phyloP scores from a whole-genome alignment of 2,888 invertebrate genomes.

The Brachylomia viminalis region DNA sequence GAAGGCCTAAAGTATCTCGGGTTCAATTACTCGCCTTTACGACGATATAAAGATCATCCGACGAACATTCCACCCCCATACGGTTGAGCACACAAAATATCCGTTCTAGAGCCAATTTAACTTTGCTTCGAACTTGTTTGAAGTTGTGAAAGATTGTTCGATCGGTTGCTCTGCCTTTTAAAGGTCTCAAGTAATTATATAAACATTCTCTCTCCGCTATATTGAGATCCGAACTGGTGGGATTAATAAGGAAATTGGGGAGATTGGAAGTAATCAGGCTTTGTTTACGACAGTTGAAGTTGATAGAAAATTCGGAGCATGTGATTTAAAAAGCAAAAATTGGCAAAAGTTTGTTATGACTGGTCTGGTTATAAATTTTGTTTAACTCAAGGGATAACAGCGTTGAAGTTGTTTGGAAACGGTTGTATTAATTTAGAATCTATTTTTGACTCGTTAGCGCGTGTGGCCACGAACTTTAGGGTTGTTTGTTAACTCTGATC shows the following conservation, averaged over 20 bases:
- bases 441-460: slow-evolving; percentile 44
- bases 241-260: slow-evolving; percentile 66
- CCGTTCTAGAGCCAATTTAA: slow-evolving; percentile 78
- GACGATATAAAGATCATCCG: slow-evolving; percentile 70
- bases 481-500: slow-evolving; percentile 38
- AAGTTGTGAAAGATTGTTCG: slow-evolving; percentile 74
- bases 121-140: slow-evolving; percentile 74
- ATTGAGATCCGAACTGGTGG: slow-evolving; percentile 62
- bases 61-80: slow-evolving; percentile 68
- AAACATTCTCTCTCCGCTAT: slow-evolving; percentile 67
- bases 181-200: slow-evolving; percentile 76
- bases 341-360: slow-evolving; percentile 44
- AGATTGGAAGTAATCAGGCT: slow-evolving; percentile 51
- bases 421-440: slow-evolving; percentile 42
- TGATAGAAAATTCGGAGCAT: slow-evolving; percentile 44
- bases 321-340: slow-evolving; percentile 52
- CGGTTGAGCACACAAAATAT: slow-evolving; percentile 74
- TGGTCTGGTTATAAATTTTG: slow-evolving; percentile 29
- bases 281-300: slow-evolving; percentile 60
- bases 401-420: slow-evolving; percentile 6
- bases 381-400: slow-evolving; percentile 6
- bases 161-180: slow-evolving; percentile 72
- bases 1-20: slow-evolving; percentile 58
- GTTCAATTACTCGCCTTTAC: slow-evolving; percentile 70
- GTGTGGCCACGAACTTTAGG: slow-evolving; percentile 19